These are phyloP conservation scores for Chelon auratus DNA, from an alignment of 2,797 vertebrate genomes.

Conservation along the genomic window DNA sequence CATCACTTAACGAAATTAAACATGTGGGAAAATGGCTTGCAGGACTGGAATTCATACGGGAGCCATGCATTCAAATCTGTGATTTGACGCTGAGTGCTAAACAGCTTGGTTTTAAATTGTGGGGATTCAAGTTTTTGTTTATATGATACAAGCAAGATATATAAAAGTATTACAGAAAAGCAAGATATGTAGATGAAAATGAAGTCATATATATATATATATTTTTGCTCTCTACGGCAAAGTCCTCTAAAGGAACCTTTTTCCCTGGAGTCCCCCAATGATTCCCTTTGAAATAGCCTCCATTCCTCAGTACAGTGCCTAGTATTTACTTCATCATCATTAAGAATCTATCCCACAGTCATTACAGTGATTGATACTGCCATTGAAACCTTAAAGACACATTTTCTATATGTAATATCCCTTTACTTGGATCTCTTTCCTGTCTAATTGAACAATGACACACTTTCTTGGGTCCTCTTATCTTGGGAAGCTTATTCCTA, in stretches of 20 bases:
- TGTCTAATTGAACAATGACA: slow-evolving; percentile 78
- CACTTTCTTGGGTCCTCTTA: slow-evolving; percentile 65
- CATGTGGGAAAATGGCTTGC: slow-evolving; percentile 77
- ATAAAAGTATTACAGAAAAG: slow-evolving; percentile 2
- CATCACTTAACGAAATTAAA: slow-evolving; percentile 83
- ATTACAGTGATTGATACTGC: slow-evolving; percentile 79
- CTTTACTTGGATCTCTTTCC: slow-evolving; percentile 68
- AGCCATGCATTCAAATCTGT: slow-evolving; percentile 31
- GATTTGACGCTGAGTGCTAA: slow-evolving; percentile 47
- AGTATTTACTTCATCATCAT: slow-evolving; percentile 82
- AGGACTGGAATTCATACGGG: slow-evolving; percentile 56
- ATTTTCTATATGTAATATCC: slow-evolving; percentile 68
- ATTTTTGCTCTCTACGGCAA: slow-evolving; percentile 9
- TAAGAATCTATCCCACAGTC: slow-evolving; percentile 73
- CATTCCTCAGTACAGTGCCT: slow-evolving; percentile 64
- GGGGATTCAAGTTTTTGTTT: slow-evolving; percentile 5
- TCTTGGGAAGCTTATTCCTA: slow-evolving; percentile 64
- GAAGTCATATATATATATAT: background rate
- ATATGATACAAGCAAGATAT: background rate
- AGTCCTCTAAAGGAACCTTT: slow-evolving; percentile 25
- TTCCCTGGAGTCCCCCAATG: slow-evolving; percentile 48
- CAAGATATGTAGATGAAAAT: slow-evolving; percentile 3
- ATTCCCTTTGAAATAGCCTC: slow-evolving; percentile 63
- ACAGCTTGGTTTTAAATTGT: slow-evolving; percentile 21
- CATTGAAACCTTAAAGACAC: slow-evolving; percentile 68